Base-by-base conservation (phyloP, 2,113 vertebrate genomes). In the Etheostoma cragini region DNA sequence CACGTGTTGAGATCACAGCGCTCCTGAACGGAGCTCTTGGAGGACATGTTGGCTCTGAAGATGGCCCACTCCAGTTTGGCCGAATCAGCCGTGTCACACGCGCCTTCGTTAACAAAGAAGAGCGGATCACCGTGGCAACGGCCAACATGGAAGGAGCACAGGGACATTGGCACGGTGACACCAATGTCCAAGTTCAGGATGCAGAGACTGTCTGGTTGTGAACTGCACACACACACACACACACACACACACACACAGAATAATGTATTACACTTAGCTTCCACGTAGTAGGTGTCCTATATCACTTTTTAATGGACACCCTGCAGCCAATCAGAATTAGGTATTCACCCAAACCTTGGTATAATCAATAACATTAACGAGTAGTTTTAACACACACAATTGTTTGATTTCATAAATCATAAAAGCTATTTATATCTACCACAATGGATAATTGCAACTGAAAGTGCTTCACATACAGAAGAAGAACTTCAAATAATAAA, bases 1-100 rank as follows among this genome's bases (percentile, higher is more conserved):
- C 97, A 98, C 22, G 89, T 96, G 87, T 98, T 94, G 8, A 94
- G 94, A 30, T 90, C 95, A 24, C 98, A 99, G 10, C 95, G 57
- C 63, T 92, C 87, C 80, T 90, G 95, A 57, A 94, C 94, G 1
- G 93, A 90, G 90, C 97, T 98, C 11, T 85, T 88, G 2, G 71
- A n/a, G 26, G 96, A 94, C 61, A 98, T 90, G 19, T 84, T 76
- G 78, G 86, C 91, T 69, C 98, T 95, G 88, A 98, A 97, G 68
- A 90, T 93, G 72, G 92, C 93, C 97, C 97, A 98, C 22, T 94
- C 88, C 83, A 97, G 26, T 62, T 81, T 91, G 50, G 22, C 69
- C 7, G 57, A 50, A 5, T 85, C 81, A 0, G 4, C 68, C 0
- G 60, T 65, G 30, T 85, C 84, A 46, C 98, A 99, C 16, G 81